These are phyloP conservation scores for Ambastaia sidthimunki DNA, from an alignment of 2,797 vertebrate genomes.

Conservation along the genomic window DNA sequence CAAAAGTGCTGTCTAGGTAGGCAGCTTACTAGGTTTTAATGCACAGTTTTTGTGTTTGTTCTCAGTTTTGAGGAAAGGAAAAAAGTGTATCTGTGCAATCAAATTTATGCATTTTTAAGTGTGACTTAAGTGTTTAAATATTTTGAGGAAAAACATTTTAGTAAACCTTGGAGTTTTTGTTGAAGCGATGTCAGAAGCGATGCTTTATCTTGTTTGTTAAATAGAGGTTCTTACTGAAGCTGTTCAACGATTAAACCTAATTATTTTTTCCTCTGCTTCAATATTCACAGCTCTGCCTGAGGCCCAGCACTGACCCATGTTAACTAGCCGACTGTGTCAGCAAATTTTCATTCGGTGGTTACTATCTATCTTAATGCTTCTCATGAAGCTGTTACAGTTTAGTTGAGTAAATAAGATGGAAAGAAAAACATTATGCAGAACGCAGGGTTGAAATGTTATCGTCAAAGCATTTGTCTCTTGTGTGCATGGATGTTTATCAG, in stretches of 20 bases:
- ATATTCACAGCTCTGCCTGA: neutral
- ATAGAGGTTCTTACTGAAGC: neutral
- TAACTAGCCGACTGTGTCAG: neutral
- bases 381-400: neutral
- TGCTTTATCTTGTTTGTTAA: neutral
- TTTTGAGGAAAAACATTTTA: too few species aligned
- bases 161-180: too few species aligned
- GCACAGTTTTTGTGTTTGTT: too few species aligned
- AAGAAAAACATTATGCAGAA: neutral
- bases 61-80: too few species aligned
- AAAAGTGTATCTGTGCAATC: too few species aligned
- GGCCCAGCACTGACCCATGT: neutral
- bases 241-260: neutral
- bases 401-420: neutral
- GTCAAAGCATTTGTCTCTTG: neutral
- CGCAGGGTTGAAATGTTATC: neutral
- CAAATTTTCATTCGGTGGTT: neutral
- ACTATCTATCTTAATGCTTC: neutral
- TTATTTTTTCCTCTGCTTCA: neutral
- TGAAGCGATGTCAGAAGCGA: neutral
- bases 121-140: too few species aligned
- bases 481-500: neutral
- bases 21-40: too few species aligned
- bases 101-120: too few species aligned
- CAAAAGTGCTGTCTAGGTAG: too few species aligned